Evolutionary conservation across 2,797 vertebrate genomes (phyloP), one percentile per base, ranked within the genome.

Genomic region (Poeciliopsis gracilis): DNA sequence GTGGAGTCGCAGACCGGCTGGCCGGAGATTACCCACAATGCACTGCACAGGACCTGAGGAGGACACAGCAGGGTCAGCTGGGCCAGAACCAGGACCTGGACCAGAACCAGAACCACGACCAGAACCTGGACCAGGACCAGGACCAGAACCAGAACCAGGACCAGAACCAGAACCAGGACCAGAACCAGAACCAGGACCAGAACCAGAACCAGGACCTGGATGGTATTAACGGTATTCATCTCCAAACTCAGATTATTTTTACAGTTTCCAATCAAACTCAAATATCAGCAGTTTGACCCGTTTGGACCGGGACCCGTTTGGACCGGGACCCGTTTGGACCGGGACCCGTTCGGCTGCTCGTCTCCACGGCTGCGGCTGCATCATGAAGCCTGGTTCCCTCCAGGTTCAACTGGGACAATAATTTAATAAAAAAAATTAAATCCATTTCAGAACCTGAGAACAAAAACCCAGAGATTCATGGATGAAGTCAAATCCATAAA

Each of bases 11-110:
- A 92, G 0, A 9, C 23, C 30, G 73, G 28, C 2, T 51, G 28
- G 23, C 2, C 1, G 25, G 71, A 77, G 53, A 81, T 4, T 25
- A 91, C 75, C 86, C 87, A 74, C 49, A 85, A 83, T 53, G 36
- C 81, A 78, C 79, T 87, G 72, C 90, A 87, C 10, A 82, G 83
- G 1, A 82, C 76, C 94, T 95, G 83, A 25, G n/a, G 46, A 79
- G n/a, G 33, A 38, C 15, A 61, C 15, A 53, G 10, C 16, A 4
- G 7, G 11, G 16, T 36, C 5, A 30, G 41, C 28, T 33, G 61
- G 33, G 4, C 61, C 61, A 38, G 12, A 41, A 46, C 45, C 45
- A 3, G 55, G 25, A 12, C 1, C 25, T 1, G 55, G 11, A 12
- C 1, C 36, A 5, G 36, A 1, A 38, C 36, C 36, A 38, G 36